Percentiles rank a stretch among this genome's conserved stretches.
Evolutionary conservation across 2,797 vertebrate genomes (phyloP).

Genomic region (Lemur catta): DNA sequence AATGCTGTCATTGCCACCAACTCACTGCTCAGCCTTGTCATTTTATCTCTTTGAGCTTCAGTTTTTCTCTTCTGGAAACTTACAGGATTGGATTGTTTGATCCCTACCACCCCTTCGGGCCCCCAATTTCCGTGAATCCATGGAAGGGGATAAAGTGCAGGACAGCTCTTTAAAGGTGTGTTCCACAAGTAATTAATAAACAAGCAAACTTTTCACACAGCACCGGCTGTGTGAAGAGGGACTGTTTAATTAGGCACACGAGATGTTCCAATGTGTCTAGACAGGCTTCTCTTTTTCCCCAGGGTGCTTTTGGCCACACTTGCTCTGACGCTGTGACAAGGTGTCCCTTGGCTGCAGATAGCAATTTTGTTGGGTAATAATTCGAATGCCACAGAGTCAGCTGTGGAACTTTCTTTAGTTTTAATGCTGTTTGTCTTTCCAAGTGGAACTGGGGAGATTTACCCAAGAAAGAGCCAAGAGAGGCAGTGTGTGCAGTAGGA

Average conservation of each 20-base stretch:
- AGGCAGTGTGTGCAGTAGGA: not conserved
- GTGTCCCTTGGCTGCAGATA: constrained; percentile 56
- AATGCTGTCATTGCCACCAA: not conserved
- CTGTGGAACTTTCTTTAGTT: constrained; percentile 48
- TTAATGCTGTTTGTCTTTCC: constrained; percentile 70
- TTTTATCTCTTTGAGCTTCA: not conserved
- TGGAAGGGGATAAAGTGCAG: constrained; percentile 32
- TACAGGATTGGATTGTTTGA: not conserved
- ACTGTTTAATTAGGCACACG: constrained; percentile 72
- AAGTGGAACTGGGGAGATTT: not conserved
- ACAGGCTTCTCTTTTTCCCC: constrained; percentile 67
- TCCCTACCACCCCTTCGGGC: not conserved
- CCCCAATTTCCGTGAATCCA: not conserved
- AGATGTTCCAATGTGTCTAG: constrained; percentile 72
- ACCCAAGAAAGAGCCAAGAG: not conserved
- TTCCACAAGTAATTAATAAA: constrained; percentile 55
- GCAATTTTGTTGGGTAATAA: constrained; percentile 64
- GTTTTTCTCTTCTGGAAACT: constrained; percentile 14
- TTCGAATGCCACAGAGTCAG: constrained; percentile 34
- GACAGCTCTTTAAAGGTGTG: constrained; percentile 35
- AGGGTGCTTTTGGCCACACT: constrained; percentile 31
- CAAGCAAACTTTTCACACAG: constrained; percentile 56
- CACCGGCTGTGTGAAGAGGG: not conserved
- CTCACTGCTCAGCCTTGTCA: not conserved
- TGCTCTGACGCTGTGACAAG: constrained; percentile 58